A percentile compares a stretch with the other conserved stretches of the same genome.
Conservation (phyloP, 2,888 invertebrate genomes). For the Sinhomidia bicolor region DNA sequence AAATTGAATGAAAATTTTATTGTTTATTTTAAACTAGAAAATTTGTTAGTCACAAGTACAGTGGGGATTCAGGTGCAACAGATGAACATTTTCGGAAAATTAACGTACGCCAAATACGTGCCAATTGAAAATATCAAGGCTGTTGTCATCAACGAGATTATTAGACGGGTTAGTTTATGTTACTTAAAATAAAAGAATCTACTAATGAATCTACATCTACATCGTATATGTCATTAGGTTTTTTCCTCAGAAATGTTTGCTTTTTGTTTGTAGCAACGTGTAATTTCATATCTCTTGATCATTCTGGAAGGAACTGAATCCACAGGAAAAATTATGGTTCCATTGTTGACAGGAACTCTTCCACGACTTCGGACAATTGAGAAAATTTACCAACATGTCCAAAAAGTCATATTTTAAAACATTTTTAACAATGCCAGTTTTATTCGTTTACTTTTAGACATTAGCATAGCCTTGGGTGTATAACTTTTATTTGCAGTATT, state of each 20-base stretch:
- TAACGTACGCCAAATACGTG: slow-evolving; percentile 76
- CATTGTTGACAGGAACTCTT: slow-evolving; percentile 63
- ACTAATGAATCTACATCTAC: no score
- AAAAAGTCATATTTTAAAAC: slow-evolving; percentile 30
- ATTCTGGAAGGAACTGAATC: slow-evolving; percentile 70
- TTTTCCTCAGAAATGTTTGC: no score
- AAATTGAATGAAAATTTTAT: neutral
- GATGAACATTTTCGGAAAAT: slow-evolving; percentile 76
- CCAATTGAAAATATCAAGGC: slow-evolving; percentile 77
- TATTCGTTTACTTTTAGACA: neutral
- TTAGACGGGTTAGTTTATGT: slow-evolving; percentile 78
- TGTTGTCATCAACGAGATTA: slow-evolving; percentile 80
- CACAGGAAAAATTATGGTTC: slow-evolving; percentile 63
- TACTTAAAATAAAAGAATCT: no score
- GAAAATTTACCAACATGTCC: slow-evolving; percentile 41
- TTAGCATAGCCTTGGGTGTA: neutral
- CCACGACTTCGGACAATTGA: slow-evolving; percentile 55
- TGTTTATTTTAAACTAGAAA: slow-evolving; percentile 72
- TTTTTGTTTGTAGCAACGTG: slow-evolving; percentile 76
- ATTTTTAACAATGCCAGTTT: neutral
- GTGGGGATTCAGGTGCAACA: slow-evolving; percentile 79
- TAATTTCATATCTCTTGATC: slow-evolving; percentile 79
- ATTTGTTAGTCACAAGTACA: slow-evolving; percentile 76
- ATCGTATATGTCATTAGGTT: no score
- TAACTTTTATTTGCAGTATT: no score